Conservation (phyloP, 2,888 invertebrate species). For the Stenolophus ochropezus region DNA sequence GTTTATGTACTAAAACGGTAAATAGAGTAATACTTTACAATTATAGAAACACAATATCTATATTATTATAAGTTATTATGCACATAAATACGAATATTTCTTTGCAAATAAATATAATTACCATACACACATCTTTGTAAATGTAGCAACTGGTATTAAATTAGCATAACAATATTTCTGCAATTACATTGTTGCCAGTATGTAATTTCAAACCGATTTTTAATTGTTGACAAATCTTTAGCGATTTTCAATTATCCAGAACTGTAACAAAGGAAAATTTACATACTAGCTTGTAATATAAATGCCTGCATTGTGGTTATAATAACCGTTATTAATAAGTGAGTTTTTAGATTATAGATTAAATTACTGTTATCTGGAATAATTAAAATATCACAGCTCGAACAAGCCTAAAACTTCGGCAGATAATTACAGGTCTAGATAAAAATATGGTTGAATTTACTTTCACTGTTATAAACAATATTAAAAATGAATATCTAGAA, state of each 20-base stretch:
- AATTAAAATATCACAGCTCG: conserved; percentile 24
- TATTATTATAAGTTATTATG: background rate
- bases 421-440: background rate
- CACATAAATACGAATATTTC: background rate
- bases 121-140: background rate
- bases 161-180: background rate
- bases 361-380: conserved; percentile 20
- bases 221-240: conserved; percentile 17
- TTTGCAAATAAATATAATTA: background rate
- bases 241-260: conserved; percentile 15
- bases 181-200: background rate
- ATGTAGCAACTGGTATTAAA: background rate
- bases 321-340: conserved; percentile 13
- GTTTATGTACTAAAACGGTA: background rate
- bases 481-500: conserved; percentile 15
- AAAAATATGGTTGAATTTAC: conserved; percentile 24
- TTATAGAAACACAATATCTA: background rate
- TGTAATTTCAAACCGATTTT: background rate
- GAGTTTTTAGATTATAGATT: background rate
- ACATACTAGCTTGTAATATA: conserved; percentile 11
- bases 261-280: conserved; percentile 16
- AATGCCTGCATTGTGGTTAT: background rate
- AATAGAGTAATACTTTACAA: background rate
- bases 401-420: background rate
- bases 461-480: conserved; percentile 13